Evolutionary conservation across 2,113 vertebrate genomes (phyloP).

Genomic region (Aramus guarauna): DNA sequence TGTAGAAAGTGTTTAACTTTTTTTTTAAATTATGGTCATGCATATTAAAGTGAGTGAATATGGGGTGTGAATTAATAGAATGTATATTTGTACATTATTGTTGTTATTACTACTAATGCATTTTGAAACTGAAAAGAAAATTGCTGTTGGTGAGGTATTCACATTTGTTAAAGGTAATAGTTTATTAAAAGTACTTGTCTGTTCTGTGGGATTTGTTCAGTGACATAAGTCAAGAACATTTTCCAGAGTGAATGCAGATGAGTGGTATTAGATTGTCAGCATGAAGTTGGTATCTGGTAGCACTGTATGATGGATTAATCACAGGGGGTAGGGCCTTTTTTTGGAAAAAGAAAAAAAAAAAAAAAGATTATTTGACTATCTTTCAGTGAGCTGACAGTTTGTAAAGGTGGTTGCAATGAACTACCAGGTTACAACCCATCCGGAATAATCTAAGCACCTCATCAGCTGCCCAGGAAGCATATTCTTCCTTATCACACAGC

Average conservation of each 20-base stretch:
- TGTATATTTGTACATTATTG: not conserved
- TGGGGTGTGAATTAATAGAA: not conserved
- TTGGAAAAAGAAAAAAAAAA: not conserved
- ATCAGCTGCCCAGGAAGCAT: not conserved
- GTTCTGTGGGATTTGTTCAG: not conserved
- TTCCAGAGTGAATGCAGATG: not conserved
- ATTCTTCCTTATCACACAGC: not conserved
- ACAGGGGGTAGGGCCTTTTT: not conserved
- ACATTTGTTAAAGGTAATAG: not conserved
- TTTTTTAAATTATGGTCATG: not conserved
- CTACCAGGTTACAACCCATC: not conserved
- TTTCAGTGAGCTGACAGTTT: constrained; percentile 34
- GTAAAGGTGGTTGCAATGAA: constrained; percentile 23
- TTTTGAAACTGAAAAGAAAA: constrained; percentile 31
- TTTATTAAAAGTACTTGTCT: not conserved
- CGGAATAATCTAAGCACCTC: constrained; percentile 46
- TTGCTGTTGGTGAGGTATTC: not conserved
- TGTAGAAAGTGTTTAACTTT: not conserved
- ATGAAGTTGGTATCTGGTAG: not conserved
- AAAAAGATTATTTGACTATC: not conserved
- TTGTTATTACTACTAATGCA: not conserved
- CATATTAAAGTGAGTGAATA: not conserved
- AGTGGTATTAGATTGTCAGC: not conserved
- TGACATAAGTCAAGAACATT: not conserved
- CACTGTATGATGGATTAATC: constrained; percentile 44